Percentiles rank a stretch among this genome's conserved stretches.
phyloP scores from a whole-genome alignment of 2,797 vertebrate genomes.

The Myiothlypis coronata region DNA sequence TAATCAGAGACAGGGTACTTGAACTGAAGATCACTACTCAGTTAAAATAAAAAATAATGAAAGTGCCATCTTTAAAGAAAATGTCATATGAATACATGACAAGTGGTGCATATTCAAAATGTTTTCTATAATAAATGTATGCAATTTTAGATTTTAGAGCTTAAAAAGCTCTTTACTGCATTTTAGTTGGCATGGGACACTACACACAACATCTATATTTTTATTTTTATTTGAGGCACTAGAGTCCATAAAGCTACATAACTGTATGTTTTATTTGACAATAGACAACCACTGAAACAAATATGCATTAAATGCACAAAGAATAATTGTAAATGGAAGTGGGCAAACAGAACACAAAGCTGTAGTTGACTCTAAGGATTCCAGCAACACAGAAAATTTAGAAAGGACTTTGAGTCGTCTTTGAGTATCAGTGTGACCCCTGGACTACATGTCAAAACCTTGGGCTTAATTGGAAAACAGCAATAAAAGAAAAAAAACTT shows the following conservation, averaged over 20 bases:
- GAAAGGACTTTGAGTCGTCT: not conserved
- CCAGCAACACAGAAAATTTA: not conserved
- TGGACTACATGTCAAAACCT: not conserved
- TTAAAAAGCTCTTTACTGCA: not conserved
- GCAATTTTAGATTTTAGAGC: constrained; percentile 8
- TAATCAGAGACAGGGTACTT: constrained; percentile 64
- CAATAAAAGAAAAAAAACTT: not conserved
- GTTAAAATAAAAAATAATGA: constrained; percentile 72
- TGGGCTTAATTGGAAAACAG: not conserved
- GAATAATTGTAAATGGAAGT: not conserved
- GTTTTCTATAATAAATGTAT: not conserved
- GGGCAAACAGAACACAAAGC: not conserved
- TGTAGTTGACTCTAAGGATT: not conserved
- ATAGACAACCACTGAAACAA: not conserved
- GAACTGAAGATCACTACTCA: constrained; percentile 67
- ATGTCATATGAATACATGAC: constrained; percentile 46
- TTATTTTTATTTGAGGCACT: not conserved
- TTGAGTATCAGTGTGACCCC: not conserved
- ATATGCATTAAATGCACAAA: not conserved
- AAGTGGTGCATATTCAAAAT: constrained; percentile 35
- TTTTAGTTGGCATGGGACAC: not conserved
- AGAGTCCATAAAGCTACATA: not conserved
- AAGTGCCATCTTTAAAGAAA: constrained; percentile 69
- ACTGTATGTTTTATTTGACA: not conserved
- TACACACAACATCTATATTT: not conserved